Evolutionary conservation across 2,797 vertebrate genomes (phyloP).

Genomic region (Alectoris magna): DNA sequence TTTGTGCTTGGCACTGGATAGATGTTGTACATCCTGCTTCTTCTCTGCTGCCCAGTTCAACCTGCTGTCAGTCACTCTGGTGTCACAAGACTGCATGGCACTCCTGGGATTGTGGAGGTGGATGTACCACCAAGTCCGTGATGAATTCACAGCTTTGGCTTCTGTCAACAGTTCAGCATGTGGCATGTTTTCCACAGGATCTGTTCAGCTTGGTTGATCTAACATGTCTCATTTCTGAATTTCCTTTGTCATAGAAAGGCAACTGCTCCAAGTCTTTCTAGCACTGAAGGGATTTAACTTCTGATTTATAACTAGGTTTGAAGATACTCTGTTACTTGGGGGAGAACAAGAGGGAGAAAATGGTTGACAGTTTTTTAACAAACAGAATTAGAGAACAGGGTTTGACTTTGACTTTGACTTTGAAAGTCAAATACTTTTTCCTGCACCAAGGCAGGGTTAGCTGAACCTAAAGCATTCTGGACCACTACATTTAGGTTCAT

Average conservation of each 20-base stretch:
- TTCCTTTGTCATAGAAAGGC: background rate
- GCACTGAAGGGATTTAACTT: background rate
- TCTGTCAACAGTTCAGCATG: background rate
- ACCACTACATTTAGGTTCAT: background rate
- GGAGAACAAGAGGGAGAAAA: background rate
- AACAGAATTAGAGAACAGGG: background rate
- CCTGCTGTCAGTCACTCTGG: background rate
- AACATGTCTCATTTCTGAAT: slow-evolving; percentile 2
- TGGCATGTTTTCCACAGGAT: background rate
- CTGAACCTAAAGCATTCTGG: background rate
- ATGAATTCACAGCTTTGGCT: background rate
- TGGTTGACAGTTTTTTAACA: background rate
- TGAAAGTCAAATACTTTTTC: background rate
- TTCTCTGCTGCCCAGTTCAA: background rate
- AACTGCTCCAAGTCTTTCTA: background rate
- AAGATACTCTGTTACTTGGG: background rate
- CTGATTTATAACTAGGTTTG: background rate
- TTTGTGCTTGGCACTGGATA: background rate
- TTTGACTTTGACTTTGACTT: background rate
- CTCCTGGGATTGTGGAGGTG: background rate
- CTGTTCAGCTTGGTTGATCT: background rate
- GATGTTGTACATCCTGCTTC: background rate
- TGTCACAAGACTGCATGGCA: background rate
- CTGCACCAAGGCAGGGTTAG: background rate
- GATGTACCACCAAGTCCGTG: background rate